phyloP scores from a whole-genome alignment of 1,140 invertebrate species.

The Pinna nobilis region DNA sequence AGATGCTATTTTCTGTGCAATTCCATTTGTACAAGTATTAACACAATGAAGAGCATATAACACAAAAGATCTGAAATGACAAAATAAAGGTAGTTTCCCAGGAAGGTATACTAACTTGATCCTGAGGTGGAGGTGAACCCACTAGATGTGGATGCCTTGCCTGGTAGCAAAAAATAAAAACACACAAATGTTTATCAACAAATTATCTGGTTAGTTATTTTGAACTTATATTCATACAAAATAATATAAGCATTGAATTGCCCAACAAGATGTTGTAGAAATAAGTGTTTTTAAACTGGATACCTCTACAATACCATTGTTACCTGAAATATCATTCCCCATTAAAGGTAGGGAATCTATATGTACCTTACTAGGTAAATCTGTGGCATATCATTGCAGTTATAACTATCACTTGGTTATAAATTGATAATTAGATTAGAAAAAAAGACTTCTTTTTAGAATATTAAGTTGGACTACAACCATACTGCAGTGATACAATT shows the following conservation, averaged over 20 bases:
- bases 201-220: background rate
- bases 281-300: too few species aligned
- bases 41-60: slow-evolving; percentile 1
- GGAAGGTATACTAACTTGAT: slow-evolving; percentile 36
- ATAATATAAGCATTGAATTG: background rate
- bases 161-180: slow-evolving; percentile 24
- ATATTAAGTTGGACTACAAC: too few species aligned
- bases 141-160: slow-evolving; percentile 30
- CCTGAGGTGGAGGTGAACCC: slow-evolving; percentile 29
- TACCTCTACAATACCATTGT: too few species aligned
- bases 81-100: background rate
- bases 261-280: too few species aligned
- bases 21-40: background rate
- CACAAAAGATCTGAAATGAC: background rate
- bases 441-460: too few species aligned
- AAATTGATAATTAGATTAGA: too few species aligned
- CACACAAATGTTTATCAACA: slow-evolving; percentile 15
- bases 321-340: too few species aligned
- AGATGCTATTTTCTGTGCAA: background rate
- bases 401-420: too few species aligned
- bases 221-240: background rate
- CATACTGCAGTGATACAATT: too few species aligned
- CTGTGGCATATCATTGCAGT: too few species aligned
- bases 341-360: too few species aligned
- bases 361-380: too few species aligned